phyloP scores from a whole-genome alignment of 2,888 invertebrate species.

The Catocala sponsa region DNA sequence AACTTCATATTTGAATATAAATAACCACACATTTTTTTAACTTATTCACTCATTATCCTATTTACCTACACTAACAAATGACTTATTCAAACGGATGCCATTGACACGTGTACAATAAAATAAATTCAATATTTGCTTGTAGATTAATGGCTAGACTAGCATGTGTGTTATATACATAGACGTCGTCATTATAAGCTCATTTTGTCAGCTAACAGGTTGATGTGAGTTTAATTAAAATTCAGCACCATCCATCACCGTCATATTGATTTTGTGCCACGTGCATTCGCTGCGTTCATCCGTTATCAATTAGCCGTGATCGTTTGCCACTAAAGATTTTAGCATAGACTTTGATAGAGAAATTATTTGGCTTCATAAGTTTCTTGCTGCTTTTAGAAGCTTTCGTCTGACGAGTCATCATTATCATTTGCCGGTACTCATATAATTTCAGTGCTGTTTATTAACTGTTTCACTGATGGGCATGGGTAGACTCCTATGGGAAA shows the following conservation, averaged over 20 bases:
- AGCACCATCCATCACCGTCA: conserved; percentile 79
- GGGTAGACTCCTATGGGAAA: too few species aligned
- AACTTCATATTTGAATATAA: too few species aligned
- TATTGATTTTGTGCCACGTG: conserved; percentile 84
- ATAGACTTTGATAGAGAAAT: conserved; percentile 8
- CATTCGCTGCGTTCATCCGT: conserved; percentile 71
- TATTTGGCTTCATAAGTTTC: conserved; percentile 2
- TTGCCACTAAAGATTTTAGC: conserved; percentile 4
- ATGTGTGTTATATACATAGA: conserved; percentile 36
- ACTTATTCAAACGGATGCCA: conserved; percentile 2
- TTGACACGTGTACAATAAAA: conserved; percentile 5
- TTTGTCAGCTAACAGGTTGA: conserved; percentile 80
- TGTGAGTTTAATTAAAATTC: conserved; percentile 85
- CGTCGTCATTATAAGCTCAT: conserved; percentile 80
- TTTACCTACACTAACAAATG: too few species aligned
- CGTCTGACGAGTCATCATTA: too few species aligned
- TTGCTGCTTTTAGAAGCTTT: background rate
- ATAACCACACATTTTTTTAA: too few species aligned
- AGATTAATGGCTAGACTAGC: conserved; percentile 36
- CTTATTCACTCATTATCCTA: too few species aligned
- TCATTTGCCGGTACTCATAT: too few species aligned
- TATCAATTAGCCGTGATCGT: conserved; percentile 73
- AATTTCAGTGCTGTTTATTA: too few species aligned
- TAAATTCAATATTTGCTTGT: conserved; percentile 34
- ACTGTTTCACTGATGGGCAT: too few species aligned